A percentile compares a stretch with the other conserved stretches of the same genome.
phyloP scores from a whole-genome alignment of 64 coral and sea anemone species.

The Stylophora pistillata region DNA sequence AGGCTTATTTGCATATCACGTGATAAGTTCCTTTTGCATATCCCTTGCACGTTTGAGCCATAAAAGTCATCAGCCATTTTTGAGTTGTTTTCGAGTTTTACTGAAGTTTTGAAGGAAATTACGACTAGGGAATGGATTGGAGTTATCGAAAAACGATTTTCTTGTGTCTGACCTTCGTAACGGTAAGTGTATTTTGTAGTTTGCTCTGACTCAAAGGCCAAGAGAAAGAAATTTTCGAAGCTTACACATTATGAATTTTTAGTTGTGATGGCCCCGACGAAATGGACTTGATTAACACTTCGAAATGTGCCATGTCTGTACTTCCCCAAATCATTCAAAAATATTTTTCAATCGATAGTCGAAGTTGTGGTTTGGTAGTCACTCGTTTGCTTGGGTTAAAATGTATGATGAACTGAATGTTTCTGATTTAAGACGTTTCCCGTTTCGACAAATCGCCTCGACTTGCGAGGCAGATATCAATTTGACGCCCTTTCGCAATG shows the following conservation, averaged over 20 bases:
- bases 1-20: constrained; percentile 25
- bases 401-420: too few relatives aligned
- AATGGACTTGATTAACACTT: not conserved
- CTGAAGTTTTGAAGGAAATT: constrained; percentile 3
- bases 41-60: not conserved
- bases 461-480: too few relatives aligned
- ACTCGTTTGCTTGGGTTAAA: too few relatives aligned
- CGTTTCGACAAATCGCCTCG: too few relatives aligned
- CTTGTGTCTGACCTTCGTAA: not conserved
- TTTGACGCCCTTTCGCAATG: too few relatives aligned
- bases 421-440: too few relatives aligned
- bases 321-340: not conserved
- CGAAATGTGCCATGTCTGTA: not conserved
- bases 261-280: not conserved
- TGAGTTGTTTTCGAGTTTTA: constrained; percentile 11
- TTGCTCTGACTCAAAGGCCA: not conserved
- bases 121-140: constrained; percentile 9
- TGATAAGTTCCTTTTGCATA: not conserved
- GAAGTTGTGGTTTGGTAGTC: too few relatives aligned
- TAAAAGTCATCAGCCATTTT: constrained; percentile 1
- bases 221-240: not conserved
- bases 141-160: constrained; percentile 14
- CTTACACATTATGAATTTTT: not conserved
- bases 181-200: constrained; percentile 8
- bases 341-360: not conserved